These are phyloP conservation scores for Fragum fragum DNA, from an alignment of 2,888 invertebrate genomes.

Conservation along the genomic window DNA sequence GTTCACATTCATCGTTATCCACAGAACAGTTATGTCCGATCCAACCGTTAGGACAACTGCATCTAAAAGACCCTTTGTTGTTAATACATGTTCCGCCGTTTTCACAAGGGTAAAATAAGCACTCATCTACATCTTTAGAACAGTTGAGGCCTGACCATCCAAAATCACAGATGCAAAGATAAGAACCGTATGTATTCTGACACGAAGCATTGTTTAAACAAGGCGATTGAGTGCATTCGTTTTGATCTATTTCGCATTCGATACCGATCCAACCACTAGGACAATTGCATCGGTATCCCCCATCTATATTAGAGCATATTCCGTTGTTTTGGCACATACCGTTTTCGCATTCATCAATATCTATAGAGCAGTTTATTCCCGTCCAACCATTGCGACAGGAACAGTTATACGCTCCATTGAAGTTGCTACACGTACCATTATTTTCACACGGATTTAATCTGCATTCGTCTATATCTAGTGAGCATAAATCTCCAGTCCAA, in stretches of 20 bases:
- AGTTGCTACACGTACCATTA: too few relatives aligned
- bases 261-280: not conserved
- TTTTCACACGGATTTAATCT: too few relatives aligned
- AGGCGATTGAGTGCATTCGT: not conserved
- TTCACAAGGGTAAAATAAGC: not conserved
- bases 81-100: not conserved
- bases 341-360: too few relatives aligned
- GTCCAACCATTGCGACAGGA: too few relatives aligned
- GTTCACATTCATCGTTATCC: not conserved
- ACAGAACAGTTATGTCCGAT: not conserved
- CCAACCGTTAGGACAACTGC: not conserved
- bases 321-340: not conserved
- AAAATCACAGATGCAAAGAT: not conserved
- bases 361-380: too few relatives aligned
- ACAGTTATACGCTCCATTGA: too few relatives aligned
- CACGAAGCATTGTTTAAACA: not conserved
- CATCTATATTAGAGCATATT: not conserved
- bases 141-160: not conserved
- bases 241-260: not conserved
- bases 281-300: not conserved
- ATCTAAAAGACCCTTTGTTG: not conserved
- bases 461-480: constrained; percentile 91
- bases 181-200: not conserved
- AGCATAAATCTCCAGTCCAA: constrained; percentile 39
- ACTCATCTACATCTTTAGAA: not conserved